Base-by-base conservation (phyloP, 2,888 invertebrate genomes). In the Philonicus albiceps region DNA sequence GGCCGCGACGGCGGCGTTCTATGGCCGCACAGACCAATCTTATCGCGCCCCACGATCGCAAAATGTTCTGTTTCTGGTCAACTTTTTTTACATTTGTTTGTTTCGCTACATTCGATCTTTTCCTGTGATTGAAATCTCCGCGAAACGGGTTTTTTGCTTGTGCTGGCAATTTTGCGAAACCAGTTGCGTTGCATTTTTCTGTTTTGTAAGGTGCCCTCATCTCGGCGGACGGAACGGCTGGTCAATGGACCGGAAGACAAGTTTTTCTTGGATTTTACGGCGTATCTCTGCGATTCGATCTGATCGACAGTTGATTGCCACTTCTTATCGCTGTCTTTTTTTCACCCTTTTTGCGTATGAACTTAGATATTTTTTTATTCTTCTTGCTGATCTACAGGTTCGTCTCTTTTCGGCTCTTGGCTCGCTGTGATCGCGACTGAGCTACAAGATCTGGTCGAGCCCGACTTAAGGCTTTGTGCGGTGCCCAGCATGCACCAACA, bases 251-350 rank as follows among this genome's bases (percentile, higher is more conserved):
- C 84, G 84, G 84, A 84, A 84, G 84, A 84, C 73, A 34, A 27
- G 84, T 84, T 84, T 84, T 84, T 84, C 73, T 37, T n/a, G 37
- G 13, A 84, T 84, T 84, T 84, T 84, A 84, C 43, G 72, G 73
- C 84, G 40, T 84, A 84, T 84, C 84, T 73, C 72, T 27, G 19
- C 30, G 84, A 84, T 84, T 84, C 73, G 40, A 84, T 84, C 84
- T 84, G 84, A 84, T 84, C 84, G 84, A 84, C 84, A 73, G 84
- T 84, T 84, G 84, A 84, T 84, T 84, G 84, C 84, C 73, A 84
- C 31, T 73, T 73, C 64, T 83, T 83, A 53, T 64, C 49, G 64
- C 64, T 64, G 8, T 27, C 64, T 64, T 64, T n/a, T 64, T 64
- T 64, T 27, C 64, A 64, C 64, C 64, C 49, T 53, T 53, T 53